A percentile compares a stretch with the other conserved stretches of the same genome.
Conservation (phyloP, 2,797 vertebrate species). For the Molothrus aeneus region DNA sequence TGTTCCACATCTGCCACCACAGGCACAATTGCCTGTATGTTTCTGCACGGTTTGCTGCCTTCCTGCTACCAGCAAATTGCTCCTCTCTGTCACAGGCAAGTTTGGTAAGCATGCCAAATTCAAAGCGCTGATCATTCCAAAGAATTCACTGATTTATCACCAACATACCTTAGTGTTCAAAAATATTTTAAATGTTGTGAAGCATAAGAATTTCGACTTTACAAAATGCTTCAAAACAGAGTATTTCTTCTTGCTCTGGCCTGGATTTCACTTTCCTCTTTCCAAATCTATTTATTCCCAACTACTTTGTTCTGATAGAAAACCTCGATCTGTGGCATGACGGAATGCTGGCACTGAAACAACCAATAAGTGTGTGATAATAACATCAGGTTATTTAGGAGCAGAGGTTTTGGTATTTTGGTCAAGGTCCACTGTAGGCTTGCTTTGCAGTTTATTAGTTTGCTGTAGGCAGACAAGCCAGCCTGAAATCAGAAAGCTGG, state of each 20-base stretch:
- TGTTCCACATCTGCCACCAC: background rate
- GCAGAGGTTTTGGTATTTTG: background rate
- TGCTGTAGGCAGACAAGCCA: background rate
- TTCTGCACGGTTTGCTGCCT: background rate
- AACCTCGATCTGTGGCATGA: background rate
- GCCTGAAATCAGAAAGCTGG: background rate
- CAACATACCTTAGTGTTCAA: background rate
- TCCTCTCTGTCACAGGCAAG: background rate
- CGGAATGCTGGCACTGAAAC: constrained; percentile 14
- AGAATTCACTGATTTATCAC: background rate
- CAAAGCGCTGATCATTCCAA: background rate
- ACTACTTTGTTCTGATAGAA: background rate
- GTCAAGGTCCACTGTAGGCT: background rate
- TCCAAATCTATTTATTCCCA: constrained; percentile 29
- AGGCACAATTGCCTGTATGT: background rate
- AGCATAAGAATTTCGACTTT: background rate
- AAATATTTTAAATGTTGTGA: background rate
- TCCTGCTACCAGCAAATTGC: background rate
- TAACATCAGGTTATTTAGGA: background rate
- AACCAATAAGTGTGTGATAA: background rate
- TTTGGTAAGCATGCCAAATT: background rate
- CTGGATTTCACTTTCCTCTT: constrained; percentile 28
- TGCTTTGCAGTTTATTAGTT: constrained; percentile 8
- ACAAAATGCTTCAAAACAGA: background rate
- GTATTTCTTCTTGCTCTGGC: background rate